Conservation (phyloP, 2,797 vertebrate species). For the Varecia variegata region DNA sequence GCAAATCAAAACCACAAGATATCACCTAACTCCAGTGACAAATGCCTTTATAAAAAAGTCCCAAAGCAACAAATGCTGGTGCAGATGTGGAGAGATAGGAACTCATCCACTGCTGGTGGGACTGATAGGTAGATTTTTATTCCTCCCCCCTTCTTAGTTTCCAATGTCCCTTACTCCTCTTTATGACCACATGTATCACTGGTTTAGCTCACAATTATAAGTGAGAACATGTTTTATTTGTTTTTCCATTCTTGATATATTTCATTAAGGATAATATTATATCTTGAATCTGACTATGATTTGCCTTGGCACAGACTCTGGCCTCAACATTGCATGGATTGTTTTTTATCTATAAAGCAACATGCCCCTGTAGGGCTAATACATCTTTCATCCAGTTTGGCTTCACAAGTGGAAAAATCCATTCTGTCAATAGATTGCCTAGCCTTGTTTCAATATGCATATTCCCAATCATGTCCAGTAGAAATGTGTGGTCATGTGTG, state of each 20-base stretch:
- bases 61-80: too few relatives aligned
- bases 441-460: neutral
- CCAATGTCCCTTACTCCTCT: neutral
- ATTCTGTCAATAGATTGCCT: too few relatives aligned
- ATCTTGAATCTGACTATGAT: neutral
- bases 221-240: neutral
- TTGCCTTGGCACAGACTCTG: neutral
- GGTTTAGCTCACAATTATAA: neutral
- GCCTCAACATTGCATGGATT: neutral
- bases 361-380: neutral
- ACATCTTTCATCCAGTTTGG: neutral
- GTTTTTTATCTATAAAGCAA: neutral
- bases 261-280: neutral
- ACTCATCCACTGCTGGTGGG: too few relatives aligned
- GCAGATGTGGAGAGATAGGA: too few relatives aligned
- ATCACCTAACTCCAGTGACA: too few relatives aligned
- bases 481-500: neutral
- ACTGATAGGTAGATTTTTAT: neutral
- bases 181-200: neutral
- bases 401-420: neutral
- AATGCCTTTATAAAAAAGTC: too few relatives aligned
- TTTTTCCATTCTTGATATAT: neutral
- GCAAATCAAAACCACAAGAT: too few relatives aligned
- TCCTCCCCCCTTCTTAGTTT: neutral
- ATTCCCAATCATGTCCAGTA: neutral